These are phyloP conservation scores for Eremobia ochroleuca DNA, from an alignment of 2,888 invertebrate genomes.

Conservation along the genomic window DNA sequence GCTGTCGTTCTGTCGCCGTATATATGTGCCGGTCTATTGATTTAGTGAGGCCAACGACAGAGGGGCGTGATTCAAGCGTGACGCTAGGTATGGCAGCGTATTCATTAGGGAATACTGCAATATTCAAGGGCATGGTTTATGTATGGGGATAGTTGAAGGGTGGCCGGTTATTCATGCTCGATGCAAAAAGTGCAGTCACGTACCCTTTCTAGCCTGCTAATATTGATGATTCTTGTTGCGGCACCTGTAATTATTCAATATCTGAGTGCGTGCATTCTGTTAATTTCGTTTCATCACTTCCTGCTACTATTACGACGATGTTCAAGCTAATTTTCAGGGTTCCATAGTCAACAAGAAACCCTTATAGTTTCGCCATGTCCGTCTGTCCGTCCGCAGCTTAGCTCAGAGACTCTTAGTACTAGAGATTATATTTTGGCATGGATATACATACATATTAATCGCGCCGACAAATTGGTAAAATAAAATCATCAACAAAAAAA, in stretches of 20 bases:
- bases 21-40: slow-evolving; percentile 82
- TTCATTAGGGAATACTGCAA: slow-evolving; percentile 68
- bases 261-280: not conserved
- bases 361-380: no score
- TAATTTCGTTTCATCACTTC: slow-evolving; percentile 11
- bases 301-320: no score
- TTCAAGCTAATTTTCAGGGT: no score
- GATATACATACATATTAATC: no score
- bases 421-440: no score
- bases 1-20: slow-evolving; percentile 34
- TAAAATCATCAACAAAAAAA: no score
- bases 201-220: slow-evolving; percentile 22
- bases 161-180: slow-evolving; percentile 37
- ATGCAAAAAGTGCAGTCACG: slow-evolving; percentile 47
- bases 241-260: slow-evolving; percentile 23
- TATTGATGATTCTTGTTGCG: slow-evolving; percentile 27
- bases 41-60: slow-evolving; percentile 80
- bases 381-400: no score
- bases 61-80: slow-evolving; percentile 86
- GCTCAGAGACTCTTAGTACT: no score
- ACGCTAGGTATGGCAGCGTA: slow-evolving; percentile 70
- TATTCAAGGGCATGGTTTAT: slow-evolving; percentile 66
- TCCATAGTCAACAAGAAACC: no score
- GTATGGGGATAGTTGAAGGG: slow-evolving; percentile 39
- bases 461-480: no score